phyloP scores from a whole-genome alignment of 1,140 invertebrate species.

The Delia radicum region DNA sequence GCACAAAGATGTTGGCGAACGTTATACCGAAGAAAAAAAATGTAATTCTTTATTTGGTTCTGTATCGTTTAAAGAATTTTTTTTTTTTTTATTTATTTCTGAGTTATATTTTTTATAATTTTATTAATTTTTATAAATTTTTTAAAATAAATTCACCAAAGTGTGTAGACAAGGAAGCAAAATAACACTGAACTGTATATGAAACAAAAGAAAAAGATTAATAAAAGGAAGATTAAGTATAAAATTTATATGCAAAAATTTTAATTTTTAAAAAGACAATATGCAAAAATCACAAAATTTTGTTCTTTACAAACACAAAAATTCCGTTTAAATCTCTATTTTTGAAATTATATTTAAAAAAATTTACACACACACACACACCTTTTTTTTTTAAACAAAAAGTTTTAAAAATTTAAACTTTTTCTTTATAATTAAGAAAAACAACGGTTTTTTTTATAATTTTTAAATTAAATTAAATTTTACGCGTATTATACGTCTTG shows the following conservation, averaged over 20 bases:
- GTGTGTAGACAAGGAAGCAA: too few species aligned
- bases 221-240: background rate
- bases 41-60: background rate
- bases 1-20: background rate
- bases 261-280: too few species aligned
- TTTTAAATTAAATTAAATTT: too few species aligned
- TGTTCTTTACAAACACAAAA: too few species aligned
- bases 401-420: background rate
- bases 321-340: too few species aligned
- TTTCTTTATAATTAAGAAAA: background rate
- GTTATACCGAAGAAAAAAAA: background rate
- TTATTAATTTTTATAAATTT: background rate
- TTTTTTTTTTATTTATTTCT: background rate
- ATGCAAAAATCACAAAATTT: too few species aligned
- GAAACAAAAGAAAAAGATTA: background rate
- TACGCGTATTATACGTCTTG: slow-evolving; percentile 1
- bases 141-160: background rate
- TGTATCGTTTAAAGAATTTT: background rate
- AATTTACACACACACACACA: background rate
- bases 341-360: too few species aligned
- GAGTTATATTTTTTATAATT: background rate
- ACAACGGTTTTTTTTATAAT: background rate
- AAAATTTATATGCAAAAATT: too few species aligned
- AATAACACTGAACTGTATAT: too few species aligned
- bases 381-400: background rate